phyloP scores from a whole-genome alignment of 1,140 invertebrate genomes.

The Arion vulgaris region DNA sequence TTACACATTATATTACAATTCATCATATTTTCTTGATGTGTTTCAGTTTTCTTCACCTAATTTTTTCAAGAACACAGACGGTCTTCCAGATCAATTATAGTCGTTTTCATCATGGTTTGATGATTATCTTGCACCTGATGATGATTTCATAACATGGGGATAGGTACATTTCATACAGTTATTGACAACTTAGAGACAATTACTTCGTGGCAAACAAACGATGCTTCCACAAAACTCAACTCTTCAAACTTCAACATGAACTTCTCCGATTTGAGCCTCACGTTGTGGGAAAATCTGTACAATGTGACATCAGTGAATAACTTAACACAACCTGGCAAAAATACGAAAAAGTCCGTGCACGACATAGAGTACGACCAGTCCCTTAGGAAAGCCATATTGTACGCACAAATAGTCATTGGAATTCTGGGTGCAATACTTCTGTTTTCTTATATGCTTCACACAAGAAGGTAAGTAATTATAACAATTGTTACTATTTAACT shows the following conservation, averaged over 20 bases:
- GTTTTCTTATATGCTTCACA: constrained; percentile 26
- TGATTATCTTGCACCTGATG: too few relatives aligned
- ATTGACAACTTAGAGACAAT: background rate
- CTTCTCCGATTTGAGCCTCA: background rate
- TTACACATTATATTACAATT: too few relatives aligned
- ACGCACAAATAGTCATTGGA: constrained; percentile 32
- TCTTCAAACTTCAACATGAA: background rate
- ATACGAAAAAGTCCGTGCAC: constrained; percentile 22
- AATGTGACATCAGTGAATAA: background rate
- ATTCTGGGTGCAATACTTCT: constrained; percentile 18
- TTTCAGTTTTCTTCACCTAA: too few relatives aligned
- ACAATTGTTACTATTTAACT: background rate
- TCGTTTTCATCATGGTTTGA: too few relatives aligned
- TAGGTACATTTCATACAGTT: background rate
- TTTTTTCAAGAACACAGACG: too few relatives aligned
- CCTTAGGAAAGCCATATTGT: constrained; percentile 17
- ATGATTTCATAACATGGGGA: background rate
- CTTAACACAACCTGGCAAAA: background rate
- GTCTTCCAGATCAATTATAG: too few relatives aligned
- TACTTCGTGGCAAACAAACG: background rate
- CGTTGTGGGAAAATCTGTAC: background rate
- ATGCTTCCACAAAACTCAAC: background rate
- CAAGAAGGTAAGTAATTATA: constrained; percentile 25
- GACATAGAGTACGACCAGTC: constrained; percentile 19
- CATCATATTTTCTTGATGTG: too few relatives aligned